phyloP scores from a whole-genome alignment of 1,140 invertebrate species.

The Thrips palmi region DNA sequence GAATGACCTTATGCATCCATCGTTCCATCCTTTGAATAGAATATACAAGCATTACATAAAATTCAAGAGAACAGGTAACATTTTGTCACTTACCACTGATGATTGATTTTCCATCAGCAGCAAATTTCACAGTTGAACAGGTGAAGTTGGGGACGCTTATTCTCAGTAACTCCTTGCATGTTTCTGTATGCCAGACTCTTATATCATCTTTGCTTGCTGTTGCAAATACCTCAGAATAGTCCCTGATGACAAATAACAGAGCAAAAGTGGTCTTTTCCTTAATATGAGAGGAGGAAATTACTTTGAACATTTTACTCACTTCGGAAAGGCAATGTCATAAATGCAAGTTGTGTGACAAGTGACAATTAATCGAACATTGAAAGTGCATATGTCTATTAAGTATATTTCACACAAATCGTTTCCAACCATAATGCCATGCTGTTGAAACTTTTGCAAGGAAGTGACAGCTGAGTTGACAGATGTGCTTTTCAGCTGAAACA shows the following conservation, averaged over 20 bases:
- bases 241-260: conserved; percentile 24
- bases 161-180: conserved; percentile 58
- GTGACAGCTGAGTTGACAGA: background rate
- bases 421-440: conserved; percentile 43
- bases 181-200: conserved; percentile 60
- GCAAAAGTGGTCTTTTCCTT: background rate
- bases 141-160: conserved; percentile 72
- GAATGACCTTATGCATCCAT: conserved; percentile 70
- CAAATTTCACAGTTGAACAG: conserved; percentile 58
- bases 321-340: conserved; percentile 66
- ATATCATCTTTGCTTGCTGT: conserved; percentile 68
- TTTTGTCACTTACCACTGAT: conserved; percentile 11
- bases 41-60: conserved; percentile 4
- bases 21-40: conserved; percentile 50
- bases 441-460: conserved; percentile 1
- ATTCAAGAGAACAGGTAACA: background rate
- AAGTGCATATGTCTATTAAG: conserved; percentile 46
- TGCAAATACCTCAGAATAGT: conserved; percentile 66
- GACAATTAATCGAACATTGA: conserved; percentile 45
- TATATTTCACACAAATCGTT: conserved; percentile 69
- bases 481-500: conserved; percentile 4
- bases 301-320: conserved; percentile 30
- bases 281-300: background rate
- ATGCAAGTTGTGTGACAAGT: conserved; percentile 67
- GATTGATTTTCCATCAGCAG: conserved; percentile 39